Percentiles rank a stretch among this genome's conserved stretches.
Conservation (phyloP, 2,113 vertebrate genomes). For the Dinomys branickii region DNA sequence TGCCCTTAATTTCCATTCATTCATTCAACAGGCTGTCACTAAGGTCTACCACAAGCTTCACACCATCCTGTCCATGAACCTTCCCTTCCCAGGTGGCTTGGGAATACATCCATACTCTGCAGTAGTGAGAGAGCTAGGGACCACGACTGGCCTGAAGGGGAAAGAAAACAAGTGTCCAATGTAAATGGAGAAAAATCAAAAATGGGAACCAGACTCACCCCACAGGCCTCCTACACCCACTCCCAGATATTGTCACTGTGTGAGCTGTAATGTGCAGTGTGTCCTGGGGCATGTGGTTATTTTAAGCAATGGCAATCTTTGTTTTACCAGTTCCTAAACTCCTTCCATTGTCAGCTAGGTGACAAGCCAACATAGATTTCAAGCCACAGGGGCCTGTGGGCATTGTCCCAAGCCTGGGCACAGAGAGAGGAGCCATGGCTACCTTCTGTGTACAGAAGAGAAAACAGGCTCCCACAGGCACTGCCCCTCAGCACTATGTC, state of each 20-base stretch:
- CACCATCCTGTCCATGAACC: not conserved
- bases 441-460: not conserved
- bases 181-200: not conserved
- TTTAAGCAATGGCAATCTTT: conserved; percentile 59
- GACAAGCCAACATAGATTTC: conserved; percentile 62
- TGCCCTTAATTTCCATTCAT: not conserved
- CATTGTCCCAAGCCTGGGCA: not conserved
- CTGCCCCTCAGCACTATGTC: not conserved
- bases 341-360: conserved; percentile 74
- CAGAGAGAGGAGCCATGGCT: rapidly evolving
- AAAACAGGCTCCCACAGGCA: not conserved
- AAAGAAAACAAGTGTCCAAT: not conserved
- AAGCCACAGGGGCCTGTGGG: not conserved
- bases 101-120: not conserved
- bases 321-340: conserved; percentile 69
- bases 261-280: rapidly evolving
- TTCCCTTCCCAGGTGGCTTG: not conserved
- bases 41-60: rapidly evolving
- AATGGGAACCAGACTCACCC: not conserved
- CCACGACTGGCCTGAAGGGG: not conserved
- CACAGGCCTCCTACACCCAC: not conserved
- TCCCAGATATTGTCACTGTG: not conserved
- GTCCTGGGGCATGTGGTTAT: conserved; percentile 56
- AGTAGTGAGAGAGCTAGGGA: not conserved
- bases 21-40: not conserved